These are phyloP conservation scores for Archocentrus centrarchus DNA, from an alignment of 2,113 vertebrate species.

Conservation along the genomic window DNA sequence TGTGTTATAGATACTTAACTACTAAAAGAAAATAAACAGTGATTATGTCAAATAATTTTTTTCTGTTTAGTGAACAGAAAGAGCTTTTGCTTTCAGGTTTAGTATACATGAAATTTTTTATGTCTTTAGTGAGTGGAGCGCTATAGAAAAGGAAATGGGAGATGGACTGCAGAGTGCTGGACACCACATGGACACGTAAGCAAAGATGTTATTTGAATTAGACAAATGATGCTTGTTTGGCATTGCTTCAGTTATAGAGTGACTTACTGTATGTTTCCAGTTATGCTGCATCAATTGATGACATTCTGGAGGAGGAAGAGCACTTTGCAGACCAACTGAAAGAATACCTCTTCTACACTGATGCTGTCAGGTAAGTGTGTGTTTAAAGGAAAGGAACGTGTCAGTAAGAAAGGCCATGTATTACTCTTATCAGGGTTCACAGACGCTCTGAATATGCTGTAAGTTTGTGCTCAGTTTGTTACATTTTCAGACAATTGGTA, in stretches of 20 bases:
- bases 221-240: neutral
- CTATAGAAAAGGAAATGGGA: slow-evolving; percentile 96
- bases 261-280: slow-evolving; percentile 65
- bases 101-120: neutral
- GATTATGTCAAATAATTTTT: neutral
- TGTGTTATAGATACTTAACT: neutral
- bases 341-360: slow-evolving; percentile 94
- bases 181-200: slow-evolving; percentile 97
- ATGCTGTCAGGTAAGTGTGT: slow-evolving; percentile 85
- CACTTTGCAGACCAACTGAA: slow-evolving; percentile 96
- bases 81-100: neutral
- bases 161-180: slow-evolving; percentile 97
- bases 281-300: slow-evolving; percentile 93
- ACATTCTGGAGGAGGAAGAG: slow-evolving; percentile 95
- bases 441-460: neutral
- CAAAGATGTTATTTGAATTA: slow-evolving; percentile 24
- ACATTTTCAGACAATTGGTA: neutral
- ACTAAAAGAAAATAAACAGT: neutral
- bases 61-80: neutral
- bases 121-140: slow-evolving; percentile 90
- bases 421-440: neutral
- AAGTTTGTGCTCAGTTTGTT: neutral
- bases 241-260: neutral
- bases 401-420: neutral
- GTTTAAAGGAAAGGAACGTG: neutral